phyloP scores from a whole-genome alignment of 2,113 vertebrate species.

The Sialia sialis region DNA sequence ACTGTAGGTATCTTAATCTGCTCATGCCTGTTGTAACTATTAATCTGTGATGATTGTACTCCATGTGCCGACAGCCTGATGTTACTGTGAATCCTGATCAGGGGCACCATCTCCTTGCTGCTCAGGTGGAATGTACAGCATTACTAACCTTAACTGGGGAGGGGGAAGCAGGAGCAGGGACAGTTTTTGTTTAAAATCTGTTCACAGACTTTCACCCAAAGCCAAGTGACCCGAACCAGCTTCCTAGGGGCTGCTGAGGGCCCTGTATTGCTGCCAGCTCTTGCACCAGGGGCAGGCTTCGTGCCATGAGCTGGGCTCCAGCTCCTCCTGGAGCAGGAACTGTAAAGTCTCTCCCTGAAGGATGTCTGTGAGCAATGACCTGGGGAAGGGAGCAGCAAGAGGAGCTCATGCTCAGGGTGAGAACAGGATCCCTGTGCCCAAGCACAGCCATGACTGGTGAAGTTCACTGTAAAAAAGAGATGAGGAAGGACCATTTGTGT shows the following conservation, averaged over 20 bases:
- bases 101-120: constrained; percentile 11
- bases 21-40: not conserved
- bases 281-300: not conserved
- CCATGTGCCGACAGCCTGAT: not conserved
- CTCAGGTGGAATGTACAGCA: not conserved
- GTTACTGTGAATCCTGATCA: constrained; percentile 36
- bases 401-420: accelerated
- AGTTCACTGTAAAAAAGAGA: not conserved
- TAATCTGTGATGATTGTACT: constrained; percentile 5
- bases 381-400: not conserved
- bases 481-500: accelerated
- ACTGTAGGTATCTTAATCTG: not conserved
- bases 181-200: not conserved
- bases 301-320: not conserved
- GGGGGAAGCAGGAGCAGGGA: not conserved
- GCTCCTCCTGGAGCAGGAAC: accelerated
- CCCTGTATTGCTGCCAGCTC: not conserved
- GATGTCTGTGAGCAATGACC: accelerated
- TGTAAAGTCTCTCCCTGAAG: accelerated
- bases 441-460: accelerated
- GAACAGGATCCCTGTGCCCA: not conserved
- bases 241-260: not conserved
- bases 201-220: not conserved
- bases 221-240: not conserved
- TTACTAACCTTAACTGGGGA: not conserved